Conservation (phyloP, 1,140 invertebrate species). For the Neodiprion fabricii region DNA sequence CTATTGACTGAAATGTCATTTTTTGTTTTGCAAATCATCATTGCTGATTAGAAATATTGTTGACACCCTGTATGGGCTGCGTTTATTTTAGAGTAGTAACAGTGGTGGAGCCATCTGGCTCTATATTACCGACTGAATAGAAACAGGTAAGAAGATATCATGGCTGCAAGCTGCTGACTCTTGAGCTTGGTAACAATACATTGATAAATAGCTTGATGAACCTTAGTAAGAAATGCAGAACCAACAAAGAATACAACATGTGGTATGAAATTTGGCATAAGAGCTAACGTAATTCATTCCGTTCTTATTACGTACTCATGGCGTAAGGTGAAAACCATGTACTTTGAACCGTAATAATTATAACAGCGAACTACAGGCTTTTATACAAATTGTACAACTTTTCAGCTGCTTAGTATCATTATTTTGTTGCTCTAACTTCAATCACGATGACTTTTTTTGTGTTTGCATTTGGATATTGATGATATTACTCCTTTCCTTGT, state of each 20-base stretch:
- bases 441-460: too few species aligned
- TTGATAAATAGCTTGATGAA: neutral
- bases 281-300: too few species aligned
- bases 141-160: neutral
- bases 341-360: too few species aligned
- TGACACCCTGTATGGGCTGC: neutral
- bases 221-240: neutral
- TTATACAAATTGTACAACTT: too few species aligned
- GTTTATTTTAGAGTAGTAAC: neutral
- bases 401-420: too few species aligned
- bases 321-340: too few species aligned
- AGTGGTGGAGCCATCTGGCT: neutral
- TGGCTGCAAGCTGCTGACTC: conserved; percentile 6
- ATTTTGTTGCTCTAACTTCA: too few species aligned
- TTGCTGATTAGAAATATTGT: neutral
- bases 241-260: neutral
- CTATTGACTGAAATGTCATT: neutral
- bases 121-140: neutral
- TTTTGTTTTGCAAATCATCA: neutral
- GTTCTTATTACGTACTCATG: too few species aligned
- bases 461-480: too few species aligned
- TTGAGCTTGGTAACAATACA: neutral
- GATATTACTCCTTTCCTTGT: too few species aligned
- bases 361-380: too few species aligned
- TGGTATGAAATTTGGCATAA: neutral